Evolutionary conservation across 2,888 invertebrate genomes (phyloP), one percentile per base, ranked within the genome.

Genomic region (Creontiades dilutus): DNA sequence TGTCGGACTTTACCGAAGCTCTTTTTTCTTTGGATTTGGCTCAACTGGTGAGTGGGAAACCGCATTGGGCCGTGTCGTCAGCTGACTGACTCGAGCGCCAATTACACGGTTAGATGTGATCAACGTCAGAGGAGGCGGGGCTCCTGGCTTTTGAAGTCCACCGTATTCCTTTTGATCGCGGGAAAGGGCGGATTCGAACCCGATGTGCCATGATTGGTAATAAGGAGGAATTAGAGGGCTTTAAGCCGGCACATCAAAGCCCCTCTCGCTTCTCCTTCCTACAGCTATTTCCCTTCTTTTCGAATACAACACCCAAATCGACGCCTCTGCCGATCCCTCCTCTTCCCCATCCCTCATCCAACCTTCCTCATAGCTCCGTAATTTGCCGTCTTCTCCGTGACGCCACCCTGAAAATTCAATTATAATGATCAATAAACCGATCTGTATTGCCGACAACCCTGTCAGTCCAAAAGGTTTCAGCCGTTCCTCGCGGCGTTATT

Each of bases 251-350:
- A 61, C n/a, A 61, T 61, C 61, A 61, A 61, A 61, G 61, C 9
- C n/a, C 61, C 61, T 52, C 52, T 16, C 52, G 2, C 52, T 13
- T 61, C 61, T n/a, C n/a, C n/a, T n/a, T n/a, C n/a, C n/a, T n/a
- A n/a, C n/a, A n/a, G n/a, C 61, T 19, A 61, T 61, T n/a, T n/a
- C 14, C 61, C 61, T 61, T 61, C 61, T 61, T 61, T 61, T n/a
- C 19, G n/a, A 19, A 61, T 9, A 19, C 61, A 9, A n/a, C 19
- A 61, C 19, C 61, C 61, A 61, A 19, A 9, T 19, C 61, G 14
- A 16, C 61, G 61, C 19, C 61, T 19, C 16, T 4, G 57, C 16
- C 12, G 48, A 48, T 48, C 57, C 11, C 11, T 57, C 11, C 4
- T n/a, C n/a, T n/a, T n/a, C n/a, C 16, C 16, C 14, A 12, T 1